Conservation (phyloP, 2,797 vertebrate genomes). For the Aselliscus stoliczkanus region DNA sequence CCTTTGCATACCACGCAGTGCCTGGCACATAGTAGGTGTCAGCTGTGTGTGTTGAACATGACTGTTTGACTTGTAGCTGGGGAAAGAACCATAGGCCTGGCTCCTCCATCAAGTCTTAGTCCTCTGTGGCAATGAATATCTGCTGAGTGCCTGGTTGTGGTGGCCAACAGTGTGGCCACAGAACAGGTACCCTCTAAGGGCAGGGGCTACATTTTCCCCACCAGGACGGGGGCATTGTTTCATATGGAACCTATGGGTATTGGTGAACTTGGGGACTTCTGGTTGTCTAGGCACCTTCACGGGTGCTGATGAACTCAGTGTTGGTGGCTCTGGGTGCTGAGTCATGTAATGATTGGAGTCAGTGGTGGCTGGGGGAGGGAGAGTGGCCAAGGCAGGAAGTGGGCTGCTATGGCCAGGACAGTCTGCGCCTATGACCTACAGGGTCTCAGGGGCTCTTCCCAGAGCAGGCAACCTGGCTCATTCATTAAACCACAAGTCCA, state of each 20-base stretch:
- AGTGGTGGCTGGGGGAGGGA: background rate
- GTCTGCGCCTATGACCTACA: background rate
- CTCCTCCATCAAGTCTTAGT: background rate
- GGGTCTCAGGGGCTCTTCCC: slow-evolving; percentile 39
- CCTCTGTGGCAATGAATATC: background rate
- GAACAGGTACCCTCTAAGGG: background rate
- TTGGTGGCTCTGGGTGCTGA: slow-evolving; percentile 40
- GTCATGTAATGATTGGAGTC: slow-evolving; percentile 38
- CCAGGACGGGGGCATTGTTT: background rate
- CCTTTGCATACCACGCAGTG: background rate
- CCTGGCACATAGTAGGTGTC: background rate
- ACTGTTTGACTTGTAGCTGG: background rate
- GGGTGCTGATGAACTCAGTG: background rate
- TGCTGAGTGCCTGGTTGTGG: background rate
- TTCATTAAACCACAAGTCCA: slow-evolving; percentile 50
- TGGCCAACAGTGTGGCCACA: background rate
- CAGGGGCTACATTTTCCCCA: background rate
- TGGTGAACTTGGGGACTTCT: background rate
- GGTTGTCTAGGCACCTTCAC: background rate
- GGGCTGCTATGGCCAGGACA: background rate
- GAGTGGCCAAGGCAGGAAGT: slow-evolving; percentile 54
- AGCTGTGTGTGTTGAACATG: background rate
- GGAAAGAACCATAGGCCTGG: background rate
- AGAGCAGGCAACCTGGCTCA: slow-evolving; percentile 19
- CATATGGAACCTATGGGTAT: too few species aligned